Percentiles rank a stretch among this genome's conserved stretches.
Conservation (phyloP, 2,113 vertebrate genomes). For the Corythornis vintsioides region DNA sequence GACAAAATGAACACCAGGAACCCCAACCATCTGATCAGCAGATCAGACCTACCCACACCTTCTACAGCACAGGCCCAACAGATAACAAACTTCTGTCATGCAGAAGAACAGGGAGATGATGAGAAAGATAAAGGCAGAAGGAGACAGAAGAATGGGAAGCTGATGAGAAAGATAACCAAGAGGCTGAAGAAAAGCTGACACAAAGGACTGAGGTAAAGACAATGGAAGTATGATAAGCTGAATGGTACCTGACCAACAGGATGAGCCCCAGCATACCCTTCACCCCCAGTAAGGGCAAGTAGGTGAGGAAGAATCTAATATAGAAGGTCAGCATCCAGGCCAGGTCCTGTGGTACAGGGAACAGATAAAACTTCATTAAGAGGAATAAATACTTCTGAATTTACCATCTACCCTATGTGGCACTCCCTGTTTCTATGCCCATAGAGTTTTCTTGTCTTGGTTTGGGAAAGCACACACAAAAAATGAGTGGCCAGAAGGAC, state of each 20-base stretch:
- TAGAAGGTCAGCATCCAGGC: slow-evolving; percentile 85
- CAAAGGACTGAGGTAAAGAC: not conserved
- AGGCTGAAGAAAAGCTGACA: not conserved
- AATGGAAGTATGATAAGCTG: not conserved
- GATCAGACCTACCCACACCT: not conserved
- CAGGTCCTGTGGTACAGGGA: slow-evolving; percentile 69
- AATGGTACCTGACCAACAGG: slow-evolving; percentile 76
- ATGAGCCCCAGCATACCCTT: slow-evolving; percentile 71
- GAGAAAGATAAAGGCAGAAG: not conserved
- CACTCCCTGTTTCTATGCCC: not conserved
- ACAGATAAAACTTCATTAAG: not conserved
- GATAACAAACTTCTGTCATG: not conserved
- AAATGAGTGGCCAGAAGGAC: not conserved
- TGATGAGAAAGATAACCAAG: not conserved
- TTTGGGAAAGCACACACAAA: not conserved
- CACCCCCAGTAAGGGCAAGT: slow-evolving; percentile 74
- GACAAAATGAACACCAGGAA: not conserved
- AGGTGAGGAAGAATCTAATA: slow-evolving; percentile 72
- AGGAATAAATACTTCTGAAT: not conserved
- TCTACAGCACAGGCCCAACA: not conserved
- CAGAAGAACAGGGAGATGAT: not conserved
- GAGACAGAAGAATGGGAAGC: not conserved
- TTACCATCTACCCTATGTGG: not conserved
- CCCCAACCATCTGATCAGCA: not conserved
- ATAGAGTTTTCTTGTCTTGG: not conserved